Conservation (phyloP, 1,140 invertebrate species). For the Drosophila pallidifrons region DNA sequence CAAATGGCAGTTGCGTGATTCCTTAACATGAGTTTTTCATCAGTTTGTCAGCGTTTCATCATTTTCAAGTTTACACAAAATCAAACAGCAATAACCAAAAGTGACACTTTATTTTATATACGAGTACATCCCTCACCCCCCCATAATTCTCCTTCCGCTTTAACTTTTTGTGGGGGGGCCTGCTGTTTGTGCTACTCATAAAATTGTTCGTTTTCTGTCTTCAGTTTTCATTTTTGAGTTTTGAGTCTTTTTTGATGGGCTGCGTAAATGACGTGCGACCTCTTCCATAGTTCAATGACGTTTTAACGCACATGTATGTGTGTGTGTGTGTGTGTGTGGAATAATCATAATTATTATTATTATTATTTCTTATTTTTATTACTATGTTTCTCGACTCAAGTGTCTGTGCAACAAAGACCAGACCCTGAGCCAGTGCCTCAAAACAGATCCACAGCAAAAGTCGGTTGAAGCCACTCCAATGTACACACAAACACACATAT, state of each 20-base stretch:
- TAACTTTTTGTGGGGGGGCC: slow-evolving; percentile 14
- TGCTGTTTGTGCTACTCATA: slow-evolving; percentile 45
- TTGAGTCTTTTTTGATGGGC: slow-evolving; percentile 30
- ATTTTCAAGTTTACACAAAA: slow-evolving; percentile 60
- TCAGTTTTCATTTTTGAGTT: slow-evolving; percentile 29
- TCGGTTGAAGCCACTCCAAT: slow-evolving; percentile 66
- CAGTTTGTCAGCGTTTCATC: slow-evolving; percentile 52
- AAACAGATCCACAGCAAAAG: slow-evolving; percentile 10
- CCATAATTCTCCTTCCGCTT: background rate
- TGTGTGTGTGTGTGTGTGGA: slow-evolving; percentile 38
- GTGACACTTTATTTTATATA: slow-evolving; percentile 32
- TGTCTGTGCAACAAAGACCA: slow-evolving; percentile 52
- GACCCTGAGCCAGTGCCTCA: slow-evolving; percentile 48
- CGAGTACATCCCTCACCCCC: background rate
- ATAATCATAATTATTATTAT: slow-evolving; percentile 69
- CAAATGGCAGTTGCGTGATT: slow-evolving; percentile 4
- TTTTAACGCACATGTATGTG: slow-evolving; percentile 34
- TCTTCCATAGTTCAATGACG: slow-evolving; percentile 79
- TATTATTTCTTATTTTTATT: slow-evolving; percentile 48
- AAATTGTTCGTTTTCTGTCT: slow-evolving; percentile 40
- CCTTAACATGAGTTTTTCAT: slow-evolving; percentile 28
- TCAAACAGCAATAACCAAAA: slow-evolving; percentile 55
- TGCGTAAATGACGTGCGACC: slow-evolving; percentile 62
- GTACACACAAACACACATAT: slow-evolving; percentile 46
- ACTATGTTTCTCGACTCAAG: slow-evolving; percentile 56